Evolutionary conservation across 92 coral and sea anemone species (phyloP).

Genomic region (Phymanthus crucifer): DNA sequence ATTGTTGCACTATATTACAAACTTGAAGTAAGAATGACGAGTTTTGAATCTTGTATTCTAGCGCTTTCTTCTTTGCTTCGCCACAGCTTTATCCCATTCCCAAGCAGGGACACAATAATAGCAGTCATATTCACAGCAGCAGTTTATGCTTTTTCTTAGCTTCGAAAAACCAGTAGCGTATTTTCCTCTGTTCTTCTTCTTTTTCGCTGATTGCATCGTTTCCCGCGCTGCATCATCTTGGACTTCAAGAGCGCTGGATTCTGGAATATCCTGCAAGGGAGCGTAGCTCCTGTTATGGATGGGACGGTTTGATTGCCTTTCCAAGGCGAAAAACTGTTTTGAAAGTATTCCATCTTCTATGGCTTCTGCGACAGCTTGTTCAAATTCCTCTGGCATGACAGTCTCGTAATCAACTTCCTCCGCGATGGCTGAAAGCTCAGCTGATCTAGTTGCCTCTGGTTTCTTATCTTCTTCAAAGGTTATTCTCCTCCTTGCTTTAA

Average conservation of each 20-base stretch:
- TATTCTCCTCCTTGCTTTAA: slow-evolving; percentile 16
- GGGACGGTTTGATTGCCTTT: neutral
- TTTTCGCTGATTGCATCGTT: neutral
- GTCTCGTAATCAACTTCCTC: neutral
- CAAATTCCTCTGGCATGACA: slow-evolving; percentile 21
- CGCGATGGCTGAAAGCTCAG: neutral
- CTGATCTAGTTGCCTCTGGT: neutral
- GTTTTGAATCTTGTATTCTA: neutral
- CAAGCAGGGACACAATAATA: slow-evolving; percentile 18
- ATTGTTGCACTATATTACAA: neutral
- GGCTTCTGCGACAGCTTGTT: slow-evolving; percentile 13
- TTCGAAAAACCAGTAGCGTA: slow-evolving; percentile 13
- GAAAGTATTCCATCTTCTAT: neutral
- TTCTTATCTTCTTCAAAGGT: slow-evolving; percentile 4
- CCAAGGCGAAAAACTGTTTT: neutral
- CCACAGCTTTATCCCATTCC: slow-evolving; percentile 22
- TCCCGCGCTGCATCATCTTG: neutral
- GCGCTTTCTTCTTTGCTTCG: slow-evolving; percentile 12
- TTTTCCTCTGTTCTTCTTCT: slow-evolving; percentile 15
- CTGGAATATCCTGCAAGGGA: slow-evolving; percentile 8
- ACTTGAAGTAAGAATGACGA: neutral
- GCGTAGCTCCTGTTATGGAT: neutral
- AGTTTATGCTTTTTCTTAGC: slow-evolving; percentile 28
- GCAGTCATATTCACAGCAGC: slow-evolving; percentile 28
- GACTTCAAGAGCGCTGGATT: neutral